Evolutionary conservation across 2,888 invertebrate species (phyloP), one percentile per base, ranked within the genome.

Genomic region (Ceraclea dissimilis): DNA sequence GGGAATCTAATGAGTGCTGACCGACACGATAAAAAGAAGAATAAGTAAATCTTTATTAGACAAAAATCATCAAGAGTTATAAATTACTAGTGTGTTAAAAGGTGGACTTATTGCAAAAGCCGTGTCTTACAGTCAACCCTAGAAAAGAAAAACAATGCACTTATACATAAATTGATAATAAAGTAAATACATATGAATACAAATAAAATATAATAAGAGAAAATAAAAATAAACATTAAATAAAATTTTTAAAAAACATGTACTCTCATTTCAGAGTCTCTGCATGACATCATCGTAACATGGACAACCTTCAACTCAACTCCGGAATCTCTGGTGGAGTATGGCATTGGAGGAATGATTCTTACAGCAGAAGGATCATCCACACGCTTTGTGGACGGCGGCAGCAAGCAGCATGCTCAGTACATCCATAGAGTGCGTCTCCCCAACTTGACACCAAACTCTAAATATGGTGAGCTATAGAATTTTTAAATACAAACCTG

Each of bases 251-350:
- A 39, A 39, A n/a, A n/a, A n/a, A n/a, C n/a, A n/a, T n/a, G n/a
- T n/a, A n/a, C n/a, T n/a, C n/a, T n/a, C n/a, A n/a, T n/a, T n/a
- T 11, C 48, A 58, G 58, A 54, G 13, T 79, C 78, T 66, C 71
- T 79, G 51, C 79, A 77, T 62, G 84, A 88, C 65, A 84, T 91
- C 62, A 82, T 86, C 22, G 84, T 90, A 26, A 92, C 91, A 62
- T 93, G 93, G 92, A 85, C 85, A 2, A 93, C 93, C 10, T 80
- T 80, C 67, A 81, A 84, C 67, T 73, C 84, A 63, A 84, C 89
- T 0, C 64, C 73, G 13, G 75, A 79, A 58, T 86, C 89, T 0
- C 65, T 84, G 26, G 91, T 90, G 20, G 84, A 88, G 69, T 92
- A 86, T 68, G 90, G 91, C 1, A 79, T 81, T 59, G 73, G 71